These are phyloP conservation scores for Canis aureus DNA, from an alignment of 2,113 vertebrate genomes.

Conservation along the genomic window DNA sequence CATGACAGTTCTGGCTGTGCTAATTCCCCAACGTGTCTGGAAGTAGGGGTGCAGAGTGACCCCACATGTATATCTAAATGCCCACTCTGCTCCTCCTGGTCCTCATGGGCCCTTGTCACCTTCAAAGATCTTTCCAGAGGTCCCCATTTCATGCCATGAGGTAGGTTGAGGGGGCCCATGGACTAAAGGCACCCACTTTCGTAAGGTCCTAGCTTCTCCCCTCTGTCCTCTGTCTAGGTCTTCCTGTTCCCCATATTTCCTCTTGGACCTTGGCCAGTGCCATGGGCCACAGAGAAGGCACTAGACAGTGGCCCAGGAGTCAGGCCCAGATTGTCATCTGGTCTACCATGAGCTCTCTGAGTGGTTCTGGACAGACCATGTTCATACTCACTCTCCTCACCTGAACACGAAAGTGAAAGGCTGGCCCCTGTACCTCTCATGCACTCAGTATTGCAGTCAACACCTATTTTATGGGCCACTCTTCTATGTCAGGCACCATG, in stretches of 20 bases:
- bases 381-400: too few species aligned
- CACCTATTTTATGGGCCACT: fast-evolving
- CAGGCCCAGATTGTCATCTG: background rate
- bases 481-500: fast-evolving
- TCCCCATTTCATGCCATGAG: background rate
- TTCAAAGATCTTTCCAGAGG: background rate
- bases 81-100: fast-evolving
- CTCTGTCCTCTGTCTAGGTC: too few species aligned
- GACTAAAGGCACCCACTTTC: background rate
- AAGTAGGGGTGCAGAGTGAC: background rate
- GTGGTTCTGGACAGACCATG: fast-evolving
- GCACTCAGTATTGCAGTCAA: background rate
- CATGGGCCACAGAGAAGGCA: fast-evolving
- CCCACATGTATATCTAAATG: fast-evolving
- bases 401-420: fast-evolving
- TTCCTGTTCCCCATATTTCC: too few species aligned
- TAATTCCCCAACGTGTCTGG: background rate
- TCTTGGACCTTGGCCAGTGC: background rate
- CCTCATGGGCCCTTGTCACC: fast-evolving
- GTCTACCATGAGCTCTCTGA: fast-evolving
- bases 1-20: fast-evolving
- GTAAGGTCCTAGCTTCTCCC: background rate
- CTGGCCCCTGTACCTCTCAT: fast-evolving
- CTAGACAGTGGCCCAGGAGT: fast-evolving
- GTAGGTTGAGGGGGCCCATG: background rate